Evolutionary conservation across 2,113 vertebrate species (phyloP), one percentile per base, ranked within the genome.

Genomic region (Eurystomus gularis): DNA sequence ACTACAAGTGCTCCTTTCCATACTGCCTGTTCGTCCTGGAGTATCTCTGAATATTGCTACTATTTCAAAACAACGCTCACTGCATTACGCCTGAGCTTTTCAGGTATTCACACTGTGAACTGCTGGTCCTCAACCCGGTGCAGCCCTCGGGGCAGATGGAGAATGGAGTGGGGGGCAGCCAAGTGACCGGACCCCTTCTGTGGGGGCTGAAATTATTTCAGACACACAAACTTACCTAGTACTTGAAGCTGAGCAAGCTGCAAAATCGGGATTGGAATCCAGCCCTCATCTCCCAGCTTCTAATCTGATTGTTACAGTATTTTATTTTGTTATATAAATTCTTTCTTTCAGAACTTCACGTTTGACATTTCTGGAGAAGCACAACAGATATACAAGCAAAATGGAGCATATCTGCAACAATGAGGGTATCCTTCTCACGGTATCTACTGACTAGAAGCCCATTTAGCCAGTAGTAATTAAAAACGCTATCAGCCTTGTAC

Each of bases 71-170:
- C 10, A 29, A 42, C 4, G 42, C 21, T 37, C 40, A 4, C 18
- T 57, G 48, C n/a, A 7, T 60, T 39, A 70, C 44, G 28, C 33
- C 20, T 3, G 8, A 69, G 37, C 17, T 62, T n/a, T 15, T 55
- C 62, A 44, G 18, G 17, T 29, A 25, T 16, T 42, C 44, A 4
- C 2, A 0, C 3, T 3, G 6, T 17, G 9, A 78, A 1, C 0
- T 46, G 73, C 55, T 44, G 55, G 5, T 44, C 2, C 60, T n/a
- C 31, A 55, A 49, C 60, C 24, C 31, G 58, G 55, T 24, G 20
- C 23, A n/a, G 46, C n/a, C 31, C 44, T 33, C 17, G 25, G 5
- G 23, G 39, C 69, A 68, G 46, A 23, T 17, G 24, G 46, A 54
- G 35, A 61, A 61, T 4, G 1, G 4, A 66, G 23, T 3, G 14